Percentiles rank a stretch among this genome's conserved stretches.
phyloP scores from a whole-genome alignment of 1,140 invertebrate genomes.

The Platyura marginata region DNA sequence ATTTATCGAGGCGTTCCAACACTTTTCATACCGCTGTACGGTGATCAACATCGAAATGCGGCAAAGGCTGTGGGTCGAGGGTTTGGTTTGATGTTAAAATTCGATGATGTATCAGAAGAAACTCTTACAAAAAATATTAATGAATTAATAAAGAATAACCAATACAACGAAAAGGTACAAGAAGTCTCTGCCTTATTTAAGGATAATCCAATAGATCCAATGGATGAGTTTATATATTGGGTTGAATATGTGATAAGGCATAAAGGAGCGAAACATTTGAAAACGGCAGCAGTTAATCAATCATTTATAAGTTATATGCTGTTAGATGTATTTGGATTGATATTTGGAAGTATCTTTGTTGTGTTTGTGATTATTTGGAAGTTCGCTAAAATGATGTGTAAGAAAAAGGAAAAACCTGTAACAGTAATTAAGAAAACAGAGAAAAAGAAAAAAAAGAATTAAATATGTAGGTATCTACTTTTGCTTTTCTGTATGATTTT shows the following conservation, averaged over 20 bases:
- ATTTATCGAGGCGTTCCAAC: conserved; percentile 37
- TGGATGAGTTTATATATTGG: conserved; percentile 38
- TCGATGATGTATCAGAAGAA: conserved; percentile 16
- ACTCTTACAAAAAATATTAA: conserved; percentile 20
- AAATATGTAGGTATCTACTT: too few relatives aligned
- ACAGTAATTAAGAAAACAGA: too few relatives aligned
- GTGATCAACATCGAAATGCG: conserved; percentile 28
- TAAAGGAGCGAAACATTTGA: conserved; percentile 32
- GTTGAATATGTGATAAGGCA: conserved; percentile 39
- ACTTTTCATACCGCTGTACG: conserved; percentile 41
- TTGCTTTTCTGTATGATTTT: too few relatives aligned
- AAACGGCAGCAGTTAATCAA: conserved; percentile 31
- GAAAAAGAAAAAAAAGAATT: too few relatives aligned
- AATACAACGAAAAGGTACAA: conserved; percentile 23
- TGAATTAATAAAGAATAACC: conserved; percentile 24
- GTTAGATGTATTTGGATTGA: background rate
- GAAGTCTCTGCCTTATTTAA: conserved; percentile 27
- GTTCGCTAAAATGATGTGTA: too few relatives aligned
- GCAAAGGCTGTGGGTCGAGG: background rate
- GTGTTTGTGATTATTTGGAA: too few relatives aligned
- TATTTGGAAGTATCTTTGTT: too few relatives aligned
- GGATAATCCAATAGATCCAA: conserved; percentile 29
- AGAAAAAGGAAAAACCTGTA: too few relatives aligned
- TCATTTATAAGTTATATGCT: conserved; percentile 20
- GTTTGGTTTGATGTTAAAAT: conserved; percentile 5